Percentiles rank a stretch among this genome's conserved stretches.
Conservation (phyloP, 2,797 vertebrate species). For the Amphiprion clarkii region DNA sequence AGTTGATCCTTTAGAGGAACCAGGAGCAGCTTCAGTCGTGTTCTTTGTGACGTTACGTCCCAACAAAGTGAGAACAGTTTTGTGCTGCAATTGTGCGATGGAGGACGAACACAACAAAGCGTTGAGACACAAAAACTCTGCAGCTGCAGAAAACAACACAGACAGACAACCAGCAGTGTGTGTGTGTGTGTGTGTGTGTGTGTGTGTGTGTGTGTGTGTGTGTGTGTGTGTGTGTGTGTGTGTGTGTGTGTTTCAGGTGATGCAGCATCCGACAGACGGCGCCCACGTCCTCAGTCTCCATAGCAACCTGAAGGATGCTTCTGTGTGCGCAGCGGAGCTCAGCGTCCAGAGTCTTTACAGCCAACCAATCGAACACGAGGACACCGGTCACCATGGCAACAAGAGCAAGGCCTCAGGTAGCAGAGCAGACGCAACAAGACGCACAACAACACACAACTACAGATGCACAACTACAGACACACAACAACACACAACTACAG, state of each 20-base stretch:
- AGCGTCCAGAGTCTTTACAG: conserved; percentile 78
- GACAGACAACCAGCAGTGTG: too few relatives aligned
- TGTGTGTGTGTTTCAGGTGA: conserved; percentile 64
- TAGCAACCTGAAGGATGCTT: conserved; percentile 74
- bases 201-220: neutral
- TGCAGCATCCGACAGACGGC: conserved; percentile 75
- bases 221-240: neutral
- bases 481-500: too few relatives aligned
- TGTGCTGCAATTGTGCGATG: too few relatives aligned
- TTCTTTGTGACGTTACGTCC: too few relatives aligned
- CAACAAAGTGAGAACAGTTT: too few relatives aligned
- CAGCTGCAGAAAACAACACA: too few relatives aligned
- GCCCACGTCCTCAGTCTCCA: conserved; percentile 78
- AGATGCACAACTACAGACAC: too few relatives aligned
- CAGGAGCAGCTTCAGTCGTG: too few relatives aligned
- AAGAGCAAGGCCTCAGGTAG: conserved; percentile 76
- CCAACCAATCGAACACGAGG: conserved; percentile 78
- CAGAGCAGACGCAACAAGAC: neutral
- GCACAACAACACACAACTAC: neutral
- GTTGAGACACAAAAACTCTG: too few relatives aligned
- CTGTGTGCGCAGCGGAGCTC: conserved; percentile 69
- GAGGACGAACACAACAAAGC: too few relatives aligned
- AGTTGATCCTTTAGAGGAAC: too few relatives aligned
- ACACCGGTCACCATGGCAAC: conserved; percentile 63
- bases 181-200: neutral